A percentile compares a stretch with the other conserved stretches of the same genome.
phyloP scores from a whole-genome alignment of 2,888 invertebrate species.

The Trichacis sp. region DNA sequence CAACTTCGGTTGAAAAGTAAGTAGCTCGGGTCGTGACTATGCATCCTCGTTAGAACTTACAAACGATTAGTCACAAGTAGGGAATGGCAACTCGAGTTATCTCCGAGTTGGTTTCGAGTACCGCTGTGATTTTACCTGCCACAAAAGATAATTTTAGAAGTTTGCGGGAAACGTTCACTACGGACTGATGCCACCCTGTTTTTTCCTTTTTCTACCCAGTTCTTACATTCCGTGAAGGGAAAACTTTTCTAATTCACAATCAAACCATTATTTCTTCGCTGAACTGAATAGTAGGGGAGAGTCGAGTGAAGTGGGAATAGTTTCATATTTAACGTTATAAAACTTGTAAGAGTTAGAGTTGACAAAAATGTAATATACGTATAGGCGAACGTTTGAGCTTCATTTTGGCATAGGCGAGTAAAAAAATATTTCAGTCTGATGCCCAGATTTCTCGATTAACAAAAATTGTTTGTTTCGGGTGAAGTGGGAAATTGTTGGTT shows the following conservation, averaged over 20 bases:
- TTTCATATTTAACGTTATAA: too few species aligned
- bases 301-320: too few species aligned
- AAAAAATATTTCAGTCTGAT: too few species aligned
- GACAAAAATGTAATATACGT: too few species aligned
- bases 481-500: too few species aligned
- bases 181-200: neutral
- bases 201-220: neutral
- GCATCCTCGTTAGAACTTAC: slow-evolving; percentile 25
- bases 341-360: too few species aligned
- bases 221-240: neutral
- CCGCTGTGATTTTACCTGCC: slow-evolving; percentile 1
- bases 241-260: neutral
- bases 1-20: slow-evolving; percentile 5
- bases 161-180: neutral
- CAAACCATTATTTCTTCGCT: too few species aligned
- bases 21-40: slow-evolving; percentile 16
- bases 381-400: too few species aligned
- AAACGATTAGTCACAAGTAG: slow-evolving; percentile 24
- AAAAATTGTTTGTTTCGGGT: too few species aligned
- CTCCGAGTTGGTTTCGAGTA: slow-evolving; percentile 15
- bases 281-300: too few species aligned
- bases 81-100: slow-evolving; percentile 17
- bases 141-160: slow-evolving; percentile 5
- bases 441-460: too few species aligned
- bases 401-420: too few species aligned